Base-by-base conservation (phyloP, 1,140 invertebrate genomes). In the Heliconius eleuchia region DNA sequence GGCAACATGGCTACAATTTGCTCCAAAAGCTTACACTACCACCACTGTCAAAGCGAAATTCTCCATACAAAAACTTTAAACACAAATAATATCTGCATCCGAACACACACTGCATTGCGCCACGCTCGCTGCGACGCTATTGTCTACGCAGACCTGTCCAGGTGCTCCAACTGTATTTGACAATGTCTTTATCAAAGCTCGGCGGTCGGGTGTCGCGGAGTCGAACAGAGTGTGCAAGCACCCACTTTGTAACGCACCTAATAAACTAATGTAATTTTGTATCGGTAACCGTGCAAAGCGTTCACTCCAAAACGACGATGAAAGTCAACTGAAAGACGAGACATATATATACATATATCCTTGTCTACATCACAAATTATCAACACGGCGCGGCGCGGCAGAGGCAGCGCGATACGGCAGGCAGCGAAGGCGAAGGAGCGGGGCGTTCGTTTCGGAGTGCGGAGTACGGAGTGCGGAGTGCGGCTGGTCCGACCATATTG, bases 261-360 rank as follows among this genome's bases (percentile, higher is more conserved):
- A 86, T 87, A 87, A 85, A 88, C 74, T 89, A 91, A 85, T 92
- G 89, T 89, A 92, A 91, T 93, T 92, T 91, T 85, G 87, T 92
- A 89, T 92, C 87, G 85, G 92, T 87, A 90, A 88, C 88, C 89
- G 89, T 90, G 90, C 91, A 88, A 93, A 93, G 92, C 92, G 92
- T 93, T 94, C 91, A 86, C 92, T 89, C 89, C 91, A 90, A 93
- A 92, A 93, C 91, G 90, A 89, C 89, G 92, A 93, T 92, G 91
- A 94, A 94, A 94, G 92, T 94, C 92, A 93, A 94, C 92, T 94
- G 92, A 92, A 92, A 93, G 91, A 91, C 91, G 92, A 94, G 91
- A 93, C 89, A 87, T 91, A 92, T 87, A 90, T 92, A 94, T 94
- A 92, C 88, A 90, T 89, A 91, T 88, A 91, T 93, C 91, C 91